Conservation (phyloP, 2,113 vertebrate species). For the Patagioenas fasciata region DNA sequence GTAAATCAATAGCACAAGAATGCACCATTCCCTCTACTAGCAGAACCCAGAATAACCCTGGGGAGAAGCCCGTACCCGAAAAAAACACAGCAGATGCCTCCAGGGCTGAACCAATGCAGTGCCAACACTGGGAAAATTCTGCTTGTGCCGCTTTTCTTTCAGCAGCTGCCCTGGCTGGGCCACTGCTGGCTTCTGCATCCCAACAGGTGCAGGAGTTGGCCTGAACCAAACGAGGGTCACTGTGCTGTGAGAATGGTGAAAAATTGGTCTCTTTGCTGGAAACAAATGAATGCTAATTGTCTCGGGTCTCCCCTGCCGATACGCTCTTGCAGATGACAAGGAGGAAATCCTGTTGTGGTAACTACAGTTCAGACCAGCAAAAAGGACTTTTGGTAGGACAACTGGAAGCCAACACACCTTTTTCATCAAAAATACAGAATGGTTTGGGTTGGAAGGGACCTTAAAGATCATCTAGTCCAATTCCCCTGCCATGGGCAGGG, state of each 20-base stretch:
- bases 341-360: background rate
- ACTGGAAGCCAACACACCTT: background rate
- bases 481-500: too few relatives aligned
- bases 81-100: background rate
- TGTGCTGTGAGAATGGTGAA: background rate
- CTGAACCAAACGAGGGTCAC: background rate
- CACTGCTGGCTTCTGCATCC: background rate
- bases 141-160: background rate
- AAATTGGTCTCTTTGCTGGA: background rate
- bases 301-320: background rate
- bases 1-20: constrained; percentile 19
- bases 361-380: background rate
- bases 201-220: background rate
- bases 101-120: background rate
- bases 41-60: background rate
- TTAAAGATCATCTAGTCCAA: too few relatives aligned
- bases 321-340: background rate
- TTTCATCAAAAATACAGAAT: background rate
- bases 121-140: background rate
- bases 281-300: background rate
- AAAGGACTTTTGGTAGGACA: background rate
- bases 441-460: too few relatives aligned
- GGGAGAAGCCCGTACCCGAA: background rate
- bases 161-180: background rate
- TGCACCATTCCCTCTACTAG: background rate